Conservation (phyloP, 2,797 vertebrate species). For the Hybognathus amarus region DNA sequence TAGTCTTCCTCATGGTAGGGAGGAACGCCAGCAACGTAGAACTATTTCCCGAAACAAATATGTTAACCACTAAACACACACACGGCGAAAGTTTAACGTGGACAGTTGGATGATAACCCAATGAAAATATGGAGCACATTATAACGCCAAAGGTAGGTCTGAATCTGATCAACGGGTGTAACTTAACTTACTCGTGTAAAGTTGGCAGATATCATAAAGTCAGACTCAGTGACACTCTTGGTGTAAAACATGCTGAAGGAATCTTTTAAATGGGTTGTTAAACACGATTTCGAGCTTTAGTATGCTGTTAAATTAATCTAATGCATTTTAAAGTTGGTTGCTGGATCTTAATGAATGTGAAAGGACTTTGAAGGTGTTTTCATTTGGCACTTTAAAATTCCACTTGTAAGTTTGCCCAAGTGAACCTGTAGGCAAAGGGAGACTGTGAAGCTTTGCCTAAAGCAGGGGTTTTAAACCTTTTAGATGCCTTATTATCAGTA, state of each 20-base stretch:
- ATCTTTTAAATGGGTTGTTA: neutral
- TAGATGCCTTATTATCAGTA: neutral
- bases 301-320: neutral
- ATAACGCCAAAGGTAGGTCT: slow-evolving; percentile 75
- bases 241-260: neutral
- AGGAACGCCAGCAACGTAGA: neutral
- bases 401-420: neutral
- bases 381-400: neutral
- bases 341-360: neutral
- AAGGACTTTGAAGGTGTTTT: neutral
- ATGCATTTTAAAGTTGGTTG: neutral
- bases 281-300: neutral
- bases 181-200: neutral
- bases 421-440: neutral
- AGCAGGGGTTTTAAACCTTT: neutral
- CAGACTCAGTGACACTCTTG: slow-evolving; percentile 40
- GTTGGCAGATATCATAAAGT: neutral
- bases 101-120: slow-evolving; percentile 10
- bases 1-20: slow-evolving; percentile 8
- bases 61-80: slow-evolving; percentile 31
- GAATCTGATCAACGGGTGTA: neutral
- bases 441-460: neutral
- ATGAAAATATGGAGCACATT: slow-evolving; percentile 74
- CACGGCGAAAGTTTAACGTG: neutral
- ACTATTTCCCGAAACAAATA: slow-evolving; percentile 44